These are phyloP conservation scores for Toxonevra muliebris DNA, from an alignment of 2,888 invertebrate genomes.

Conservation along the genomic window DNA sequence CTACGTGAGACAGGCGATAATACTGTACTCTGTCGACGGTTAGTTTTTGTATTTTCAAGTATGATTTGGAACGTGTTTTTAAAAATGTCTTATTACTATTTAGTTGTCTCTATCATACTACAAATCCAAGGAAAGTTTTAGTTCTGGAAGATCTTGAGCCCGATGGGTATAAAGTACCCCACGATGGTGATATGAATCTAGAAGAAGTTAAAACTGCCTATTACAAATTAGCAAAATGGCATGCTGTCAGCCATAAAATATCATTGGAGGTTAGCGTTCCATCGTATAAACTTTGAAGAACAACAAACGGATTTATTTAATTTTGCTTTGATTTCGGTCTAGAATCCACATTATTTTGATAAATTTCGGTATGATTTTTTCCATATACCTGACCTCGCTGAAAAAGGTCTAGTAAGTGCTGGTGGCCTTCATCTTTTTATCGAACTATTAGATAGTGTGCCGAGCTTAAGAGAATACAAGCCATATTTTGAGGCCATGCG, in stretches of 20 bases:
- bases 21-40: conserved; percentile 17
- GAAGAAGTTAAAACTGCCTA: too few species aligned
- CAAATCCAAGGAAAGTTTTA: too few species aligned
- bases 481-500: conserved; percentile 6
- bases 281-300: too few species aligned
- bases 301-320: too few species aligned
- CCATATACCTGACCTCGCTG: too few species aligned
- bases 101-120: too few species aligned
- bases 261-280: conserved; percentile 34
- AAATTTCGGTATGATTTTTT: neutral
- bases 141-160: too few species aligned
- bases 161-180: too few species aligned
- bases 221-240: conserved; percentile 45
- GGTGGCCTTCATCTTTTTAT: too few species aligned
- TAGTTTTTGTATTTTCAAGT: neutral
- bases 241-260: conserved; percentile 42
- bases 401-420: neutral
- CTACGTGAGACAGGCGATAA: too few species aligned
- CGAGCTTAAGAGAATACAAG: neutral
- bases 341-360: conserved; percentile 2
- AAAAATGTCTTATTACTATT: too few species aligned
- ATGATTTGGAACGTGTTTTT: neutral
- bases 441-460: neutral
- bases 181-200: too few species aligned
- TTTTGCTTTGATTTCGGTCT: neutral